Conservation (phyloP, 2,888 invertebrate species). For the Anthophora plumipes region DNA sequence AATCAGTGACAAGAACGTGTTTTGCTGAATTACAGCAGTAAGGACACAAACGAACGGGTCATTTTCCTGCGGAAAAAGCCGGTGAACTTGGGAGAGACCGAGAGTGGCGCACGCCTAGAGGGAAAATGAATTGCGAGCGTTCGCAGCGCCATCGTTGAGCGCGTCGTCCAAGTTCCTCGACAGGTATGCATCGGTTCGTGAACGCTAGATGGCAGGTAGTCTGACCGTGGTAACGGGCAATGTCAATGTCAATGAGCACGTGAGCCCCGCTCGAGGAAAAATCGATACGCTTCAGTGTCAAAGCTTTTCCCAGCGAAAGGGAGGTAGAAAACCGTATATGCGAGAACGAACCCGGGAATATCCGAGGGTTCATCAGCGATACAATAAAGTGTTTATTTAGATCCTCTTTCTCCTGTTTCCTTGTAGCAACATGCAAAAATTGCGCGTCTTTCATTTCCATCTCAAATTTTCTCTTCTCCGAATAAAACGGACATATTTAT, state of each 20-base stretch:
- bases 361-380: conserved; percentile 2
- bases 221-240: conserved; percentile 78
- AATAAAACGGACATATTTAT: too few species aligned
- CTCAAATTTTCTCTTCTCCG: too few species aligned
- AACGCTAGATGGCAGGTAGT: conserved; percentile 77
- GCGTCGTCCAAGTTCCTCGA: conserved; percentile 68
- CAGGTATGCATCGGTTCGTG: conserved; percentile 70
- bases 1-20: too few species aligned
- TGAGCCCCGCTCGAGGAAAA: conserved; percentile 79
- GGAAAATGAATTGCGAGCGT: conserved; percentile 23
- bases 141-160: conserved; percentile 75
- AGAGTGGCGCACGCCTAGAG: background rate
- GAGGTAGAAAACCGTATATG: conserved; percentile 52
- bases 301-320: conserved; percentile 68
- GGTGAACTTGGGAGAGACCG: conserved; percentile 38
- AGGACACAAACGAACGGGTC: background rate
- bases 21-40: too few species aligned
- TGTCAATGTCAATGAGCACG: conserved; percentile 84
- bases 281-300: conserved; percentile 82
- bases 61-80: conserved; percentile 28
- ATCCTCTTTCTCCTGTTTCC: background rate
- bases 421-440: background rate
- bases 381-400: conserved; percentile 5
- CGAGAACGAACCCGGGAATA: conserved; percentile 44
- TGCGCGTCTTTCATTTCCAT: too few species aligned